Conservation (phyloP, 2,797 vertebrate genomes). For the Orestias chungarensis region DNA sequence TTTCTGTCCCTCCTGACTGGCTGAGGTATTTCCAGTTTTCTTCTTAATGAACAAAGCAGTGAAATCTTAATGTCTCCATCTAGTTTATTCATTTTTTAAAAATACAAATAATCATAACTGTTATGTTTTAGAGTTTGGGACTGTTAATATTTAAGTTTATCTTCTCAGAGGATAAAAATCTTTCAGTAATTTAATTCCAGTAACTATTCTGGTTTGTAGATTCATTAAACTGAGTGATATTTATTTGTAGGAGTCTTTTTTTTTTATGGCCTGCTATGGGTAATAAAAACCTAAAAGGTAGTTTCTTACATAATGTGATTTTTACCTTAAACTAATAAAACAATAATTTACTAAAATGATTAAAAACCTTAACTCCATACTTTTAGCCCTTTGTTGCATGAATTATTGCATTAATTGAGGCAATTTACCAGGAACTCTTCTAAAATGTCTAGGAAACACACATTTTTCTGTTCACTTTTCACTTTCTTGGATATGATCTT, state of each 20-base stretch:
- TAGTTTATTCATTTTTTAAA: no score
- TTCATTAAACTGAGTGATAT: background rate
- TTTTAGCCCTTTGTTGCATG: no score
- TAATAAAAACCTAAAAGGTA: background rate
- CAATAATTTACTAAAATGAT: no score
- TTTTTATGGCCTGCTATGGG: background rate
- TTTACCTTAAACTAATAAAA: no score
- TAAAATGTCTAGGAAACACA: background rate
- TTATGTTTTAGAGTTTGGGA: no score
- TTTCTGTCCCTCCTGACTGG: no score
- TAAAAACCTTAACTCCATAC: no score
- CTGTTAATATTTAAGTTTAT: no score
- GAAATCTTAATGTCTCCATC: background rate
- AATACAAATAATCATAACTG: no score
- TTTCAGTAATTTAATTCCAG: background rate
- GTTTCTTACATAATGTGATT: background rate
- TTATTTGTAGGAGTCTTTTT: background rate
- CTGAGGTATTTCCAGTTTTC: background rate
- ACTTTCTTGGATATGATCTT: background rate
- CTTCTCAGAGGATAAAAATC: no score
- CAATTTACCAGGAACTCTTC: background rate
- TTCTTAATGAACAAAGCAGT: background rate
- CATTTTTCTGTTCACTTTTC: background rate
- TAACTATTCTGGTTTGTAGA: background rate
- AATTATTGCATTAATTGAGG: background rate